phyloP scores from a whole-genome alignment of 92 coral and sea anemone species.

The Montipora capitata region DNA sequence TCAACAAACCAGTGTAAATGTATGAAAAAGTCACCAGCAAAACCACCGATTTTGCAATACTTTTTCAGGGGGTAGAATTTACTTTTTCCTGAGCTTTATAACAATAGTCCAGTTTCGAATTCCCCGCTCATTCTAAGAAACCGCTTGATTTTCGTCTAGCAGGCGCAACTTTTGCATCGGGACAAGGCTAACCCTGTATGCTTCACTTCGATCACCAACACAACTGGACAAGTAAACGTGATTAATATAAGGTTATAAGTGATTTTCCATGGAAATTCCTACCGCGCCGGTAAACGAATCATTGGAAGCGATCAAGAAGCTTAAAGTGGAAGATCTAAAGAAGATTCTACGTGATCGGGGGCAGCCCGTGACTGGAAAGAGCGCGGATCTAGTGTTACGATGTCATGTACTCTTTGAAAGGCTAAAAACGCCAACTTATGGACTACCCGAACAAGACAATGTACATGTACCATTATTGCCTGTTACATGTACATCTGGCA shows the following conservation, averaged over 20 bases:
- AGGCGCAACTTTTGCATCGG: conserved; percentile 21
- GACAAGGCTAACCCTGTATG: not conserved
- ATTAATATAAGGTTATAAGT: not conserved
- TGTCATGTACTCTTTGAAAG: conserved; percentile 28
- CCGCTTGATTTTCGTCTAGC: conserved; percentile 6
- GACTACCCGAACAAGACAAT: conserved; percentile 10
- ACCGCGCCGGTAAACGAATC: conserved; percentile 28
- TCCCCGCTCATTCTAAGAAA: not conserved
- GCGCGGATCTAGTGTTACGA: conserved; percentile 52
- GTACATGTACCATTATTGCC: not conserved
- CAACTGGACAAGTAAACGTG: conserved; percentile 9
- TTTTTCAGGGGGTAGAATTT: too few relatives aligned
- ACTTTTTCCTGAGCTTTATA: too few relatives aligned
- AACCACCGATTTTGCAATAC: too few relatives aligned
- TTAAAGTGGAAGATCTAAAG: conserved; percentile 65
- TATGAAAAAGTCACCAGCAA: too few relatives aligned
- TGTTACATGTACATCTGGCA: not conserved
- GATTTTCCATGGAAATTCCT: conserved; percentile 30
- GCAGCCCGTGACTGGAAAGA: conserved; percentile 67
- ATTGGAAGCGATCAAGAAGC: conserved; percentile 46
- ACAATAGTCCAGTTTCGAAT: not conserved
- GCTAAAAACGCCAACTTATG: conserved; percentile 12
- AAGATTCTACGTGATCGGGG: conserved; percentile 53
- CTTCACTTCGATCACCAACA: not conserved
- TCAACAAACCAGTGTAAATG: too few relatives aligned